Percentiles rank a stretch among this genome's conserved stretches.
Evolutionary conservation across 2,113 vertebrate species (phyloP).

Genomic region (Redunca redunca): DNA sequence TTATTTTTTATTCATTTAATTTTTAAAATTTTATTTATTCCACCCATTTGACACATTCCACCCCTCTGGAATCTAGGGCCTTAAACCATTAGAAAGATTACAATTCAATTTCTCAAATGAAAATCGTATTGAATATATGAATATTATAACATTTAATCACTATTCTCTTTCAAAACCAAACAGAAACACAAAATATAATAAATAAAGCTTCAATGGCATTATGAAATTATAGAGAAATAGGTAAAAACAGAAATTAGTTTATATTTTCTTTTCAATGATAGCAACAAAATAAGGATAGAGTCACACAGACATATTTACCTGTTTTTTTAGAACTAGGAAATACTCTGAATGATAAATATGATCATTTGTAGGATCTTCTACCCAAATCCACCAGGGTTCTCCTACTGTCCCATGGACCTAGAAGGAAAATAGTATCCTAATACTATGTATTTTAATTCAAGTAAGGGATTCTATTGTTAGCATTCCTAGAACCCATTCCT

Average conservation of each 20-base stretch:
- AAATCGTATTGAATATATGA: neutral
- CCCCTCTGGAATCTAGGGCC: neutral
- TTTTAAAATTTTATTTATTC: neutral
- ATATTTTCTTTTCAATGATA: neutral
- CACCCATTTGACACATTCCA: neutral
- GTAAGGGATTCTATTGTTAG: neutral
- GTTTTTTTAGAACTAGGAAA: conserved; percentile 98
- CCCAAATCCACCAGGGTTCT: conserved; percentile 99
- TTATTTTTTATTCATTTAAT: neutral
- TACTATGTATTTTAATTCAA: neutral
- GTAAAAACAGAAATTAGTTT: conserved; percentile 19
- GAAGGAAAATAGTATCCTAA: conserved; percentile 29
- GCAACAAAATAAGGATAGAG: neutral
- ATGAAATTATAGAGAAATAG: neutral
- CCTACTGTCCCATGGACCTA: conserved; percentile 96
- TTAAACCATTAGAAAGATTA: conserved; percentile 3
- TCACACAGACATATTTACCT: conserved; percentile 79
- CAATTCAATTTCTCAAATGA: neutral
- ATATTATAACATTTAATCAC: neutral
- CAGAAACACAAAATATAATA: neutral
- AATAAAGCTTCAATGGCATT: neutral
- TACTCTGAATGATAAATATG: conserved; percentile 99
- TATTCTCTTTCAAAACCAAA: conserved; percentile 21
- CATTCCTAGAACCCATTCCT: neutral
- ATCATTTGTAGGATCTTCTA: conserved; percentile 96